phyloP scores from a whole-genome alignment of 2,888 invertebrate species.

The Cheiracanthium punctorium region DNA sequence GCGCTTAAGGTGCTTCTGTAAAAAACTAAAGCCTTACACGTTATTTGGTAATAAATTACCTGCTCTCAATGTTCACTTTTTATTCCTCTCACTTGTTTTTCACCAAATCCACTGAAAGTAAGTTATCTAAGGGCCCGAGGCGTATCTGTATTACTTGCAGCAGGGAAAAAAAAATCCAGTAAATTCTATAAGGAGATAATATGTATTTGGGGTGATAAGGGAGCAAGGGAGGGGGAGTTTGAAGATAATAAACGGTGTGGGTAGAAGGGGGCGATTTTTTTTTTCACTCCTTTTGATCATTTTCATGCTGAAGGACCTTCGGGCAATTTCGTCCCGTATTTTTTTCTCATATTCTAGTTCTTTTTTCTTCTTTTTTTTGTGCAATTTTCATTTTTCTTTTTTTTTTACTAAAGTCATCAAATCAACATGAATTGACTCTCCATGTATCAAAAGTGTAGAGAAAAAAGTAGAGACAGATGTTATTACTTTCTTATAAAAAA shows the following conservation, averaged over 20 bases:
- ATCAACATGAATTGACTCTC: neutral
- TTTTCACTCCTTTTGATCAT: neutral
- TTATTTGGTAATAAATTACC: conserved; percentile 5
- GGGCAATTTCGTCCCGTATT: neutral
- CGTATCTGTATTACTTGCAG: neutral
- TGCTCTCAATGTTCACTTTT: neutral
- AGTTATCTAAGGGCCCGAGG: neutral
- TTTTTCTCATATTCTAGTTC: neutral
- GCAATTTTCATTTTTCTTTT: neutral
- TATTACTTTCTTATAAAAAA: no score
- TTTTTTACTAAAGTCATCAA: neutral
- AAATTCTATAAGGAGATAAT: neutral
- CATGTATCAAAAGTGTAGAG: no score
- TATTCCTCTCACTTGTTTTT: neutral
- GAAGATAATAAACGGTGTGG: neutral
- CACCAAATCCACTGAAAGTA: neutral
- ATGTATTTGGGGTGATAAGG: neutral
- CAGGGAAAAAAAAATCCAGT: neutral
- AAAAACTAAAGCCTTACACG: neutral
- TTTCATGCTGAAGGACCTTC: neutral
- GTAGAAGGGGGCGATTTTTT: neutral
- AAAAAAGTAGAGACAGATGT: no score
- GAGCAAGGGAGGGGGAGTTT: neutral
- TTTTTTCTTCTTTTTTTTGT: neutral
- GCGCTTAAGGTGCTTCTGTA: no score